Base-by-base conservation (phyloP, 2,888 invertebrate genomes). In the Anarsia innoxiella region DNA sequence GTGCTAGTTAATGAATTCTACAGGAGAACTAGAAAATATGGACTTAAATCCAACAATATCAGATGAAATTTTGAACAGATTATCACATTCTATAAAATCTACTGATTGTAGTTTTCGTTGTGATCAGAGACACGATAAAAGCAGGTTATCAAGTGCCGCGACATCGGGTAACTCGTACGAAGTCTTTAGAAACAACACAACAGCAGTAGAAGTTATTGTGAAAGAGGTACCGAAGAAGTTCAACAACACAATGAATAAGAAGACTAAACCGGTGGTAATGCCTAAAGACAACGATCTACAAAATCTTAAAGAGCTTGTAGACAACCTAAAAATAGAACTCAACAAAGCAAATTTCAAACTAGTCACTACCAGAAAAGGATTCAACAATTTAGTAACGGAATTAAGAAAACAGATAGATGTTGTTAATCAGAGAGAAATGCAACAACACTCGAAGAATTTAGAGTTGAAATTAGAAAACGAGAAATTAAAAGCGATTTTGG, bases 131-230 rank as follows among this genome's bases (percentile, higher is more conserved):
- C 45, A 19, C 29, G 42, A 27, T 49, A n/a, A n/a, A n/a, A n/a
- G n/a, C n/a, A n/a, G n/a, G n/a, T n/a, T n/a, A n/a, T n/a, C n/a
- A n/a, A n/a, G n/a, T n/a, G n/a, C n/a, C n/a, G n/a, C n/a, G n/a
- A n/a, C n/a, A n/a, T n/a, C n/a, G n/a, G n/a, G n/a, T n/a, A n/a
- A n/a, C n/a, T n/a, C n/a, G n/a, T 69, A 62, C 30, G 73, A 78
- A 49, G 69, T 78, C 2, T 77, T 74, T 40, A 63, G 72, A 44
- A 79, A 79, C 39, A 69, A 73, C 14, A 74, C 72, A 6, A 76
- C 75, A 13, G 71, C 78, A 1, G 69, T 79, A 1, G 79, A 80
- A 55, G 68, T 79, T 2, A 62, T 75, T 19, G 72, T 78, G 1
- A 79, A 78, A 56, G 71, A 74, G 45, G 53, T 76, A 3, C 48